These are phyloP conservation scores for Penaeus indicus DNA, from an alignment of 1,140 invertebrate species.

Conservation along the genomic window DNA sequence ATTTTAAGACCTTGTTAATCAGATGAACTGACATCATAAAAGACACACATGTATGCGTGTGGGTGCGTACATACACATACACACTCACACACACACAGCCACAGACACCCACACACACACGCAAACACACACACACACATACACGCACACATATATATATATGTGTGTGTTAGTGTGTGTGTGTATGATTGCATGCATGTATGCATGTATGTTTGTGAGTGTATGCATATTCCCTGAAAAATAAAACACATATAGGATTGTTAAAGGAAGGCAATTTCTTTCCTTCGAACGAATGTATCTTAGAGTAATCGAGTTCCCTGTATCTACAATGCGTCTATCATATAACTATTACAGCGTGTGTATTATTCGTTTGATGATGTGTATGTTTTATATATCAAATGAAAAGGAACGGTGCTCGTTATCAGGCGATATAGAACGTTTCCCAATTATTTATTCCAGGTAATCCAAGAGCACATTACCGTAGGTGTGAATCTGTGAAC, in stretches of 20 bases:
- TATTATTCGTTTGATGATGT: background rate
- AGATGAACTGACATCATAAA: too few species aligned
- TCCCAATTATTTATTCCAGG: background rate
- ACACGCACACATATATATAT: too few species aligned
- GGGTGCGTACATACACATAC: background rate
- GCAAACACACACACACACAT: too few species aligned
- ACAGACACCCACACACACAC: too few species aligned
- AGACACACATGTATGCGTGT: background rate
- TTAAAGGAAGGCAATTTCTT: too few species aligned
- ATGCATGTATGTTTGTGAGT: background rate
- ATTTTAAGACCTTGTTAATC: too few species aligned
- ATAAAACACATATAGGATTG: too few species aligned
- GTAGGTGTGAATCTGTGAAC: conserved; percentile 18
- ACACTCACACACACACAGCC: too few species aligned
- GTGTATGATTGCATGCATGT: background rate
- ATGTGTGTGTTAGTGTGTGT: background rate
- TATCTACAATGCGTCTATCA: too few species aligned
- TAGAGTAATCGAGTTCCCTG: too few species aligned
- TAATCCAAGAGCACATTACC: background rate
- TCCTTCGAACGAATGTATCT: too few species aligned
- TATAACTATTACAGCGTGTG: background rate
- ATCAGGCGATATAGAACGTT: background rate
- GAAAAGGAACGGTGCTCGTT: background rate
- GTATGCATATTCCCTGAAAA: background rate
- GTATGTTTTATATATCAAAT: background rate